Evolutionary conservation across 2,888 invertebrate species (phyloP).

Genomic region (Stenoptilia bipunctidactyla): DNA sequence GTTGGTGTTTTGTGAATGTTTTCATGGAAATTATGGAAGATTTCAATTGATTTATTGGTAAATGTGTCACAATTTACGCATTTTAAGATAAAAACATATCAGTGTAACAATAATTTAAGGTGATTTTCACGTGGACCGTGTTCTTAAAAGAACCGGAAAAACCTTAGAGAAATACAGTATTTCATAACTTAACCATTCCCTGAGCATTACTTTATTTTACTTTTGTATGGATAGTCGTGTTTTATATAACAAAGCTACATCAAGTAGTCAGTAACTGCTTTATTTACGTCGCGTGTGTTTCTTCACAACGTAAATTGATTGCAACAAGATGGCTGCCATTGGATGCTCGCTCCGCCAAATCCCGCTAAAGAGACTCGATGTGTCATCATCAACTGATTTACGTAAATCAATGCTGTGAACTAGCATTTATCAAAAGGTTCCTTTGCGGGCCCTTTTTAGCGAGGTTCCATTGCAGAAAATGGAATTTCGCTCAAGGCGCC

Average conservation of each 20-base stretch:
- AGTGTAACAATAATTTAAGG: slow-evolving; percentile 20
- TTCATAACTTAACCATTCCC: no score
- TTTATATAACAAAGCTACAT: no score
- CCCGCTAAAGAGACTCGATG: slow-evolving; percentile 57
- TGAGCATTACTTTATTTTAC: no score
- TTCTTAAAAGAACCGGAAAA: slow-evolving; percentile 61
- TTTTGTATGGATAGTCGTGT: no score
- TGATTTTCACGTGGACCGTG: slow-evolving; percentile 49
- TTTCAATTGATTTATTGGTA: slow-evolving; percentile 29
- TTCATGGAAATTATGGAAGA: slow-evolving; percentile 52
- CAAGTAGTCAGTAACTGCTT: slow-evolving; percentile 9
- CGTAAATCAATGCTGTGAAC: slow-evolving; percentile 54
- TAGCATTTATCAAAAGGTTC: slow-evolving; percentile 52
- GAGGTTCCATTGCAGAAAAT: slow-evolving; percentile 65
- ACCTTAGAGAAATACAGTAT: no score
- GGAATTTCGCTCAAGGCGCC: slow-evolving; percentile 70
- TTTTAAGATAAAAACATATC: not conserved
- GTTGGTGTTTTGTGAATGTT: slow-evolving; percentile 73
- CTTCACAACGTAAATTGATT: slow-evolving; percentile 64
- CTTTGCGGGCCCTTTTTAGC: slow-evolving; percentile 50
- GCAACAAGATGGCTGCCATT: slow-evolving; percentile 70
- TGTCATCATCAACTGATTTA: slow-evolving; percentile 45
- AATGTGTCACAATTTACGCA: slow-evolving; percentile 5
- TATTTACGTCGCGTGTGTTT: slow-evolving; percentile 65
- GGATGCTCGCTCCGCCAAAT: slow-evolving; percentile 67